Conservation (phyloP, 1,140 invertebrate species). For the Teleopsis dalmanni region DNA sequence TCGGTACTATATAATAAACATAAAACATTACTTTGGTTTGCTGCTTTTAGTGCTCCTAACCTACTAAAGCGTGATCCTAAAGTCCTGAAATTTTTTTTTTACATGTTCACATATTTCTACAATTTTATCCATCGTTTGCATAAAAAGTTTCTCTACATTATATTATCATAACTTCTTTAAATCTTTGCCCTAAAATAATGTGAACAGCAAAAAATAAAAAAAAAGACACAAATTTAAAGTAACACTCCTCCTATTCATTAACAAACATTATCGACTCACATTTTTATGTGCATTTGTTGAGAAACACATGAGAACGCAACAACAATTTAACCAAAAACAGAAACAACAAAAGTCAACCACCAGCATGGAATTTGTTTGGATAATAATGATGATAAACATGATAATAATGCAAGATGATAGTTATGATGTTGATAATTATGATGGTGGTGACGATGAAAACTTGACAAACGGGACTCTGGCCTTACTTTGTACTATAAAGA, state of each 20-base stretch:
- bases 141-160: not conserved
- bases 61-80: too few relatives aligned
- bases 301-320: not conserved
- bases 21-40: too few relatives aligned
- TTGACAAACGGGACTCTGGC: not conserved
- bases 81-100: too few relatives aligned
- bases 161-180: not conserved
- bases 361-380: constrained; percentile 33
- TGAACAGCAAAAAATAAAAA: too few relatives aligned
- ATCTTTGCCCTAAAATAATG: constrained; percentile 1
- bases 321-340: constrained; percentile 8
- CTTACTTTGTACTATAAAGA: not conserved
- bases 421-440: not conserved
- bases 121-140: too few relatives aligned
- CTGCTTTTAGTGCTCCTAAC: too few relatives aligned
- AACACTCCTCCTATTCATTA: not conserved
- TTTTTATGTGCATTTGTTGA: not conserved
- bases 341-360: constrained; percentile 37
- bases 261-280: not conserved
- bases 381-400: constrained; percentile 3
- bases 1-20: too few relatives aligned
- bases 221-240: too few relatives aligned
- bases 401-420: not conserved
- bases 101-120: too few relatives aligned
- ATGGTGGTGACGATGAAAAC: not conserved